Conservation (phyloP, 2,113 vertebrate genomes). For the Labeo catla region DNA sequence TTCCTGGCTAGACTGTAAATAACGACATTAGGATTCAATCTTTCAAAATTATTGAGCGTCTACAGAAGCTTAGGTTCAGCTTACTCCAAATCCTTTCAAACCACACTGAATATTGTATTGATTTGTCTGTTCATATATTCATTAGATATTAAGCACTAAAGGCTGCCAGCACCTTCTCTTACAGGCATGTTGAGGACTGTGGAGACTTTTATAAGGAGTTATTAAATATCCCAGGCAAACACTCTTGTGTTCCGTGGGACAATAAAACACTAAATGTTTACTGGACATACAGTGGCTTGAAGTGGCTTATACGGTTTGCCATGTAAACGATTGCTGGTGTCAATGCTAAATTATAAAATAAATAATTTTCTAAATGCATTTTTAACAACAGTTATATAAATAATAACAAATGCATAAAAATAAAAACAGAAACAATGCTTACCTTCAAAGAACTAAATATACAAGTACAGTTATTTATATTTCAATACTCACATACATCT, state of each 20-base stretch:
- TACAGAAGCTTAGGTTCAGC: conserved; percentile 4
- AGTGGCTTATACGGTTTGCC: neutral
- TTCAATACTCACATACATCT: neutral
- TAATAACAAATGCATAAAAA: neutral
- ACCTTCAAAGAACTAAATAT: neutral
- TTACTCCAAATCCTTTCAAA: neutral
- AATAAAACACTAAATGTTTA: conserved; percentile 11
- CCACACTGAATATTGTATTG: neutral
- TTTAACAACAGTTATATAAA: neutral
- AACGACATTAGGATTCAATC: neutral
- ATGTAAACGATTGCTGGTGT: neutral
- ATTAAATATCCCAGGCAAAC: conserved; percentile 29
- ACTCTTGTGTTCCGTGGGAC: conserved; percentile 24
- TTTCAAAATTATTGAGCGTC: conserved; percentile 1
- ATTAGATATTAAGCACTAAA: neutral
- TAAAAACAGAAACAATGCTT: neutral
- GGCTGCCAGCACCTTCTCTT: neutral
- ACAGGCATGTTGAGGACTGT: neutral
- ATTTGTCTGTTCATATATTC: neutral
- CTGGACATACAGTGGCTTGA: neutral
- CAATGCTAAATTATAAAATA: neutral
- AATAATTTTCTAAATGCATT: neutral
- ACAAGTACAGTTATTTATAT: neutral
- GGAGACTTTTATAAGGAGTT: conserved; percentile 9
- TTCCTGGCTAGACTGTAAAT: neutral